These are phyloP conservation scores for Rhimphoctona megacephalus DNA, from an alignment of 2,888 invertebrate genomes.

Conservation along the genomic window DNA sequence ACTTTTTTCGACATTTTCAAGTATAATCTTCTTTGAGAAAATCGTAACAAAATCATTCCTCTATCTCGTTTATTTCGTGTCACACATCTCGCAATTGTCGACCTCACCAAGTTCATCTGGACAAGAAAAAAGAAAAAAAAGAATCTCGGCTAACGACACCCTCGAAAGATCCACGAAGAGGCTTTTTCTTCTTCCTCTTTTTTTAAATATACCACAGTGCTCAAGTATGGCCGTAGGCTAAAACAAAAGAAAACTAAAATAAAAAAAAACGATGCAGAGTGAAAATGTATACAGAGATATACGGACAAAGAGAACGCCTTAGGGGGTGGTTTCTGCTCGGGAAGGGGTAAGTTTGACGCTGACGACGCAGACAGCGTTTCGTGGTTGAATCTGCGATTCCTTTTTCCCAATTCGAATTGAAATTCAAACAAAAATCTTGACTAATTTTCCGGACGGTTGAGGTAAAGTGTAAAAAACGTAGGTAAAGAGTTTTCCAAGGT, in stretches of 20 bases:
- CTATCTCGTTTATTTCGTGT: not conserved
- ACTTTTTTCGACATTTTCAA: not conserved
- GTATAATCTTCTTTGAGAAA: not conserved
- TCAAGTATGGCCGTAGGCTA: constrained; percentile 27
- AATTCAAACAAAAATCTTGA: not conserved
- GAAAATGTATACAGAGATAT: constrained; percentile 1
- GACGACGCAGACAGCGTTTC: constrained; percentile 19
- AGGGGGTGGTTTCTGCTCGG: constrained; percentile 22
- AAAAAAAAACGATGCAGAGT: constrained; percentile 11
- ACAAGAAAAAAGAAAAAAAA: not conserved
- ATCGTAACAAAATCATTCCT: not conserved
- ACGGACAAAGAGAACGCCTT: not conserved
- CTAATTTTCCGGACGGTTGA: not conserved
- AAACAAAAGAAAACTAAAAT: constrained; percentile 17
- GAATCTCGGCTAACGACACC: constrained; percentile 58
- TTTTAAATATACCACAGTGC: constrained; percentile 33
- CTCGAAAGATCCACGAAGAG: constrained; percentile 30
- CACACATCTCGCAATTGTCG: not conserved
- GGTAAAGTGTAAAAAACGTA: not conserved
- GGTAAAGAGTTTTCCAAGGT: not conserved
- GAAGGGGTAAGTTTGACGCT: not conserved
- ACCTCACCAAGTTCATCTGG: constrained; percentile 34
- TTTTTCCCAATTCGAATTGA: not conserved
- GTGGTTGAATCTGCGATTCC: not conserved
- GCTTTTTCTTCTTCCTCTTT: not conserved